phyloP scores from a whole-genome alignment of 2,888 invertebrate genomes.

The Acutogordius australiensis region DNA sequence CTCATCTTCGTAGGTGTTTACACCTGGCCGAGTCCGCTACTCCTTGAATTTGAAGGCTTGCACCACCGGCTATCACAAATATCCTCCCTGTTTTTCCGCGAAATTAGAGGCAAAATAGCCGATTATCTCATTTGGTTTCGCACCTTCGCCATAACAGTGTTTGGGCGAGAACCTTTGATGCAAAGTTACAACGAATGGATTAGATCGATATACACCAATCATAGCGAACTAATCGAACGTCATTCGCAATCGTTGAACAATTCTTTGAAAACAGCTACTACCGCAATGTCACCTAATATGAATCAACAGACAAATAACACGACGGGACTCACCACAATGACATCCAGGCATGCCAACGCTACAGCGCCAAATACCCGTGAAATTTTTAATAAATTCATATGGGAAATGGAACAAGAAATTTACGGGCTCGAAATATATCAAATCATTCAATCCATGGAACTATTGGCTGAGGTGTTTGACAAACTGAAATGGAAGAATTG shows the following conservation, averaged over 20 bases:
- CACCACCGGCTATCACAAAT: not conserved
- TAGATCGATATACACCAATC: not conserved
- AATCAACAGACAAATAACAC: too few relatives aligned
- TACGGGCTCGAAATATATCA: not conserved
- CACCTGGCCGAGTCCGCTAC: not conserved
- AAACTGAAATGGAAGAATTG: not conserved
- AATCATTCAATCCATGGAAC: not conserved
- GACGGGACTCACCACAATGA: too few relatives aligned
- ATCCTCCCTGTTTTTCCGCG: not conserved
- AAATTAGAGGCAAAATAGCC: not conserved
- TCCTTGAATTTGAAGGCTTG: not conserved
- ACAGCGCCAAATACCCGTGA: not conserved
- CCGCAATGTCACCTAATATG: not conserved
- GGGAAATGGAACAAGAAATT: not conserved
- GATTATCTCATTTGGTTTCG: conserved; percentile 6
- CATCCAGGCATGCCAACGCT: too few relatives aligned
- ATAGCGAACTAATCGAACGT: not conserved
- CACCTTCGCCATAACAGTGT: not conserved
- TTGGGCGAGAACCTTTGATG: conserved; percentile 4
- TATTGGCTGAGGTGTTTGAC: not conserved
- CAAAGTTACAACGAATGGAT: not conserved
- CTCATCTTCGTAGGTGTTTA: not conserved
- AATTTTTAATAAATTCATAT: not conserved
- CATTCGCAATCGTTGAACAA: too few relatives aligned
- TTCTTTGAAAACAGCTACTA: too few relatives aligned